Evolutionary conservation across 1,140 invertebrate genomes (phyloP), one percentile per base, ranked within the genome.

Genomic region (Lerema accius): DNA sequence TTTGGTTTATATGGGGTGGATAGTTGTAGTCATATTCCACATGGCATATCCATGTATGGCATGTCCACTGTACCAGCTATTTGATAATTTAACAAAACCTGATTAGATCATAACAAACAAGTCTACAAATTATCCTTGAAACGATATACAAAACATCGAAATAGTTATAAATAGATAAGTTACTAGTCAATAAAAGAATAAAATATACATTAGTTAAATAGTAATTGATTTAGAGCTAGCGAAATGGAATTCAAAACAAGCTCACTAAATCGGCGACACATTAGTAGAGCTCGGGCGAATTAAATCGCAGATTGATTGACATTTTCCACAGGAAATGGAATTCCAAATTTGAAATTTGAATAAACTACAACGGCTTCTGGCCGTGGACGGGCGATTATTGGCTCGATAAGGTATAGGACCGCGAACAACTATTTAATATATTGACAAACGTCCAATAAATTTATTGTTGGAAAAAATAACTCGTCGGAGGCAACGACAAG

Each of bases 401-500:
- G 40, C 17, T n/a, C 28, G 45, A 48, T 19, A 53, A 55, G 49
- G 45, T 45, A 46, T 48, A 48, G 61, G 39, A 46, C 37, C 35
- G 19, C 23, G 56, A 17, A 50, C 49, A 55, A 49, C 48, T 59
- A 65, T 65, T 45, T 39, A 59, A 65, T 65, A 59, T 32, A 53
- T 67, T 58, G 64, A 77, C 67, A 69, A 51, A 59, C 45, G 26
- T 40, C 45, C 49, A 63, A 69, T 67, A 67, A 63, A 67, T 69
- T 73, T 64, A 71, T 73, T 62, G 66, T 60, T 42, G 23, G 35
- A 73, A 63, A 70, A 60, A 65, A 60, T 26, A 43, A 46, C 42
- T 46, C 46, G 42, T 32, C 46, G 3, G 55, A n/a, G 28, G 55
- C 9, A 58, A 46, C 53, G 51, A 56, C 51, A 45, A 45, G 28